phyloP scores from a whole-genome alignment of 92 coral and sea anemone species.

The Diadumene lineata region DNA sequence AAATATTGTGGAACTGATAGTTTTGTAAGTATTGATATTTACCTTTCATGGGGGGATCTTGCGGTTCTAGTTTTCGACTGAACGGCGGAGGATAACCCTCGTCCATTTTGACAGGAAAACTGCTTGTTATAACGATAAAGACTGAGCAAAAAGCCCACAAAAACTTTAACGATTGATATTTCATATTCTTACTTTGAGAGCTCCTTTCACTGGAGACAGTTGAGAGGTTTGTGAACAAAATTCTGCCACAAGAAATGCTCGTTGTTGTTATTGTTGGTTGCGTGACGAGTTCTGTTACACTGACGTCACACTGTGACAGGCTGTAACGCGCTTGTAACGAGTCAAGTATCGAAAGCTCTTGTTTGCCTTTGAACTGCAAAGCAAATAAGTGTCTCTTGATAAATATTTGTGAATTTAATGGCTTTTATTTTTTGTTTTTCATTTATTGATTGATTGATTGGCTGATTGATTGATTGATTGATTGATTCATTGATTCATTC shows the following conservation, averaged over 20 bases:
- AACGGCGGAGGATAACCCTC: conserved; percentile 51
- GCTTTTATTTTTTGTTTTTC: too few relatives aligned
- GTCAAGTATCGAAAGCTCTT: too few relatives aligned
- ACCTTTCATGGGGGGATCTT: conserved; percentile 48
- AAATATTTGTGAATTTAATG: too few relatives aligned
- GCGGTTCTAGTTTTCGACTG: conserved; percentile 34
- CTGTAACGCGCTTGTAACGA: conserved; percentile 13
- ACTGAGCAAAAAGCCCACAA: background rate
- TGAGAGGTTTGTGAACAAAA: background rate
- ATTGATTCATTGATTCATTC: too few relatives aligned
- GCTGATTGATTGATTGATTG: too few relatives aligned
- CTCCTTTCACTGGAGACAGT: background rate
- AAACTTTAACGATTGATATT: background rate
- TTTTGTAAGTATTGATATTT: too few relatives aligned
- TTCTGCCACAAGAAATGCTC: too few relatives aligned
- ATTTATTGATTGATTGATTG: too few relatives aligned
- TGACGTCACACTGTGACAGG: conserved; percentile 11
- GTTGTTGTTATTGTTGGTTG: background rate
- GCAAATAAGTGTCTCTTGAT: too few relatives aligned
- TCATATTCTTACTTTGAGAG: background rate
- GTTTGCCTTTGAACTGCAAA: too few relatives aligned
- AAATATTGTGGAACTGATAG: too few relatives aligned
- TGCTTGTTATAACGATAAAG: background rate
- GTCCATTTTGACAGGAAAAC: conserved; percentile 3
- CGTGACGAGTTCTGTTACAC: background rate